Percentiles rank a stretch among this genome's conserved stretches.
Evolutionary conservation across 1,140 invertebrate genomes (phyloP).

Genomic region (Plodia interpunctella): DNA sequence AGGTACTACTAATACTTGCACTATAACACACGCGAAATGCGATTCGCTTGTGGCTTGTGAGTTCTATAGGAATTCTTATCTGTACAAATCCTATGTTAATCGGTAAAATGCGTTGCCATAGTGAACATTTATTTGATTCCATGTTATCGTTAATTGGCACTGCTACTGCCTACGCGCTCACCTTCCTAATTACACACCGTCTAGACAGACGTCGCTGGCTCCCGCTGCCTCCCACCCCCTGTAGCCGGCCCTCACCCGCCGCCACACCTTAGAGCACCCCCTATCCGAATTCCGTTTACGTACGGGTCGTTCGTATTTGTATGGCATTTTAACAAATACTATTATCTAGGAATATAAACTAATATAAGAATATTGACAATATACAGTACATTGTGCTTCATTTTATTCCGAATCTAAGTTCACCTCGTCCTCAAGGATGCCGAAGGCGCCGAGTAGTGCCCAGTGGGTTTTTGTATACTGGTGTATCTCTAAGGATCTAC

Average conservation of each 20-base stretch:
- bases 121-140: neutral
- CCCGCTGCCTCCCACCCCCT: slow-evolving; percentile 37
- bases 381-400: no score
- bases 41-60: no score
- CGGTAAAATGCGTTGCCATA: no score
- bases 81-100: no score
- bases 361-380: no score
- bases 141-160: slow-evolving; percentile 6
- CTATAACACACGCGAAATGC: no score
- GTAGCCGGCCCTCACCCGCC: slow-evolving; percentile 31
- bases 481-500: no score
- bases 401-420: no score
- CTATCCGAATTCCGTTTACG: slow-evolving; percentile 32
- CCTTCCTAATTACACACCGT: slow-evolving; percentile 72
- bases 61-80: no score
- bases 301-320: neutral
- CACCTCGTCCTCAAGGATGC: no score
- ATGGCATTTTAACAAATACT: slow-evolving; percentile 49
- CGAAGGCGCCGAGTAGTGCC: no score
- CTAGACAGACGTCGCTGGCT: slow-evolving; percentile 63
- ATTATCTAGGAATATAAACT: slow-evolving; percentile 22
- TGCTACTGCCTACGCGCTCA: slow-evolving; percentile 58
- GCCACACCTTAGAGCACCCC: slow-evolving; percentile 34
- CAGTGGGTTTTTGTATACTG: no score
- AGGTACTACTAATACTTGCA: neutral